Evolutionary conservation across 2,888 invertebrate species (phyloP), one percentile per base, ranked within the genome.

Genomic region (Blomia tropicalis): DNA sequence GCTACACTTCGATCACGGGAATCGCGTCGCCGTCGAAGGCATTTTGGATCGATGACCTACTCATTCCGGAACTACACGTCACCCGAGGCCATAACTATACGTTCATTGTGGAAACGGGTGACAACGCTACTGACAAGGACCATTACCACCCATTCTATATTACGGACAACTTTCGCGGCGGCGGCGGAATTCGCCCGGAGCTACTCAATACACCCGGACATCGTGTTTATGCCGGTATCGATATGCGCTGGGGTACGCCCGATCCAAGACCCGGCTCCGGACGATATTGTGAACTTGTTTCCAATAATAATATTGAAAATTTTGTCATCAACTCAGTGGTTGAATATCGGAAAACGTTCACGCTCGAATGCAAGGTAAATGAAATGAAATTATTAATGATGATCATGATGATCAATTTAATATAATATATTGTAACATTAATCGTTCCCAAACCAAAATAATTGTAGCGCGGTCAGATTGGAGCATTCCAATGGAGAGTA

Each of bases 71-170:
- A 75, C 76, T 92, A 36, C 85, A 84, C 60, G 85, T 92, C 63
- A 86, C 87, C 71, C 78, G 90, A 56, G 90, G 89, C 1, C 81
- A 83, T 71, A 87, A 83, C 0, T 90, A 91, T 75, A 84, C 83
- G 36, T 91, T 91, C 73, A 73, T 81, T 30, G 83, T 91, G 0
- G 90, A 91, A 74, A 89, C 89, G 43, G 92, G 91, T 29, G 76
- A 80, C 41, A 81, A 91, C 74, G 78, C 81, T 59, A 80, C 83
- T 30, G 85, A 87, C 73, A 84, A 85, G 1, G 86, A 87, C 22
- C 82, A 81, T 79, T 91, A 86, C 74, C 90, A 91, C 76, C 91
- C 91, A 14, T 82, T 91, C 72, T 91, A 91, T 76, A 89, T 91
- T 70, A 88, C 87, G 43, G 84, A 85, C 72, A 88, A 84, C 1